Evolutionary conservation across 2,113 vertebrate species (phyloP).

Genomic region (Anser cygnoides): DNA sequence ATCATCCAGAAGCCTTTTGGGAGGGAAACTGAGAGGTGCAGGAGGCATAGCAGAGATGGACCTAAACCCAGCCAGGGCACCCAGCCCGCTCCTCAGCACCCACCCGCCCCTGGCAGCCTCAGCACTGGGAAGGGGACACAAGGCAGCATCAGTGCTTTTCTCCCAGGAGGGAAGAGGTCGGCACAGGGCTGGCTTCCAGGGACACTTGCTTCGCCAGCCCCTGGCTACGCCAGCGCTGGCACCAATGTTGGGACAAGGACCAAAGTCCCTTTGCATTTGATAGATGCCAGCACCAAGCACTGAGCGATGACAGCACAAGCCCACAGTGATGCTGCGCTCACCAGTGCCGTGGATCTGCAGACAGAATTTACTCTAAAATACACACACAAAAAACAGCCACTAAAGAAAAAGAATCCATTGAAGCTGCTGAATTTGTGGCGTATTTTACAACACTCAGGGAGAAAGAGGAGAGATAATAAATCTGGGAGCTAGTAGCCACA

Average conservation of each 20-base stretch:
- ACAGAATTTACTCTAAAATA: background rate
- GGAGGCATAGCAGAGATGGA: background rate
- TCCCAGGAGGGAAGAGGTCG: background rate
- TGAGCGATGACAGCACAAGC: background rate
- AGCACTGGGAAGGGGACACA: background rate
- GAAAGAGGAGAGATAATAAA: slow-evolving; percentile 56
- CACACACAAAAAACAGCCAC: background rate
- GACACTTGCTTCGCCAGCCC: accelerated
- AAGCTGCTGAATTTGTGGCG: slow-evolving; percentile 13
- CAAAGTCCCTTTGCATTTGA: background rate
- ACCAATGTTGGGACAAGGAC: background rate
- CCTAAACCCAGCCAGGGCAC: background rate
- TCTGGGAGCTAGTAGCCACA: slow-evolving; percentile 65
- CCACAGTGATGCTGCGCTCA: background rate
- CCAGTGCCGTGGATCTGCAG: background rate
- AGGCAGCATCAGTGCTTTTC: background rate
- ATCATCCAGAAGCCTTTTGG: background rate
- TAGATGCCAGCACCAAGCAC: background rate
- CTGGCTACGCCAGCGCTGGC: accelerated
- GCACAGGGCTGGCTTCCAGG: background rate
- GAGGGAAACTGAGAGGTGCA: accelerated
- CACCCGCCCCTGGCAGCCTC: accelerated
- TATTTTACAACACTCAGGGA: slow-evolving; percentile 42
- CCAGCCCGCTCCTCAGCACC: no score
- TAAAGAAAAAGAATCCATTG: background rate